These are phyloP conservation scores for Cerastis rubricosa DNA, from an alignment of 2,888 invertebrate species.

Conservation along the genomic window DNA sequence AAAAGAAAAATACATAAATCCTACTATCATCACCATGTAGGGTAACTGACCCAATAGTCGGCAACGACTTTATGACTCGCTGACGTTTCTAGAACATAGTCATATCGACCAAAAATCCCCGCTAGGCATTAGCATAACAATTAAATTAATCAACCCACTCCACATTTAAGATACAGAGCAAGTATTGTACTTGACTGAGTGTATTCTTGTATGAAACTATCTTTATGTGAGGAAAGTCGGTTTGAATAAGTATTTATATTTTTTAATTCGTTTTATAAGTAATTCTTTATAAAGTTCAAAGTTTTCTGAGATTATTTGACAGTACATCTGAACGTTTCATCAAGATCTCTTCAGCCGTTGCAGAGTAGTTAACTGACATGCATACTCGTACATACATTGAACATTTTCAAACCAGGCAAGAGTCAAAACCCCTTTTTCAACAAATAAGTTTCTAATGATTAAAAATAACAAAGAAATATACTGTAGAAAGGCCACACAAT, in stretches of 20 bases:
- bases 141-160: slow-evolving; percentile 85
- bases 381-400: background rate
- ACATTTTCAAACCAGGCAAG: background rate
- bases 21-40: slow-evolving; percentile 34
- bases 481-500: background rate
- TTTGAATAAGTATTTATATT: background rate
- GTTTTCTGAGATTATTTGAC: background rate
- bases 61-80: slow-evolving; percentile 9
- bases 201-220: slow-evolving; percentile 44
- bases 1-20: slow-evolving; percentile 1
- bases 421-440: background rate
- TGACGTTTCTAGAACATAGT: slow-evolving; percentile 61
- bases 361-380: background rate
- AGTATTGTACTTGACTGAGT: slow-evolving; percentile 35
- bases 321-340: background rate
- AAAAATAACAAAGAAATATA: background rate
- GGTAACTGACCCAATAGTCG: slow-evolving; percentile 28
- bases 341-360: background rate
- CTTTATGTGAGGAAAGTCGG: background rate
- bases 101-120: slow-evolving; percentile 83
- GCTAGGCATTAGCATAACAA: slow-evolving; percentile 84
- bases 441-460: background rate
- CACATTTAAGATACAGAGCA: slow-evolving; percentile 71
- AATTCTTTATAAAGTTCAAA: background rate
- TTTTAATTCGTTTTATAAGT: background rate